These are phyloP conservation scores for Harlomillsia oculata DNA, from an alignment of 1,140 invertebrate genomes.

Conservation along the genomic window DNA sequence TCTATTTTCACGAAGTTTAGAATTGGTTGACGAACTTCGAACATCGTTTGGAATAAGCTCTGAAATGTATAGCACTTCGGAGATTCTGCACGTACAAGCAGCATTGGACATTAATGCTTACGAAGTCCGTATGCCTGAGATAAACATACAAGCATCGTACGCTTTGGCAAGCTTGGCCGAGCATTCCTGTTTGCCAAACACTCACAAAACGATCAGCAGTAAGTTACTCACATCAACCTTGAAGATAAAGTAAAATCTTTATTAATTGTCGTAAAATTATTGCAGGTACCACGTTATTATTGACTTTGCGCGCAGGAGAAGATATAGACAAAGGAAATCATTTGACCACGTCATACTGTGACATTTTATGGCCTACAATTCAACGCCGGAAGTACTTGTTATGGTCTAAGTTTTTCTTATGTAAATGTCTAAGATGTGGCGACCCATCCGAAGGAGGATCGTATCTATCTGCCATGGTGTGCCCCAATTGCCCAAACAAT, in stretches of 20 bases:
- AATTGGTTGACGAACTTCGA: constrained; percentile 27
- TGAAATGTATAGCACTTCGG: constrained; percentile 30
- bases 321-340: constrained; percentile 38
- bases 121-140: constrained; percentile 32
- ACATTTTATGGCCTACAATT: constrained; percentile 39
- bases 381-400: constrained; percentile 38
- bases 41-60: constrained; percentile 30
- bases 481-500: constrained; percentile 20
- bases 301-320: constrained; percentile 37
- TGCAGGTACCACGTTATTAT: constrained; percentile 8
- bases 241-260: background rate
- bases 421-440: constrained; percentile 37
- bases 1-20: background rate
- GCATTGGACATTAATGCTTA: constrained; percentile 40
- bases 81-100: constrained; percentile 38
- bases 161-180: constrained; percentile 37
- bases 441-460: constrained; percentile 38
- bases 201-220: constrained; percentile 32
- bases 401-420: constrained; percentile 39
- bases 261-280: background rate
- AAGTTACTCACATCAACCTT: background rate
- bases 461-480: constrained; percentile 28
- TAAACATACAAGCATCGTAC: constrained; percentile 37
- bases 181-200: constrained; percentile 39
- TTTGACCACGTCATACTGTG: constrained; percentile 39